Conservation (phyloP, 2,797 vertebrate genomes). For the Lagodon rhomboides region DNA sequence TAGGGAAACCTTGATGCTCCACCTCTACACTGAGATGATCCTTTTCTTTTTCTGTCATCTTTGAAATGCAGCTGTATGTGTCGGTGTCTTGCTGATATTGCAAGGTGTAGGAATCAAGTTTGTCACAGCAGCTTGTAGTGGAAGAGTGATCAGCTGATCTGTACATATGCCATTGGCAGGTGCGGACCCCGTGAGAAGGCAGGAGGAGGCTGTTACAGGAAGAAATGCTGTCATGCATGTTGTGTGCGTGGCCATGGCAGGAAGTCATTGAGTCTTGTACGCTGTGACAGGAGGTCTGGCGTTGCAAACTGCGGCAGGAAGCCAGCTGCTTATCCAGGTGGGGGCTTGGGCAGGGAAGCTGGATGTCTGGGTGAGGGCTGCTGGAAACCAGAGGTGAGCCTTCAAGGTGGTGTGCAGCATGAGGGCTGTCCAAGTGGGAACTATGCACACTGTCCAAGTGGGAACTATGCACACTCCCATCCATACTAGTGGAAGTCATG, state of each 20-base stretch:
- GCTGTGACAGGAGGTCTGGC: constrained; percentile 78
- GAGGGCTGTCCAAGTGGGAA: constrained; percentile 90
- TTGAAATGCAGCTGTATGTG: constrained; percentile 82
- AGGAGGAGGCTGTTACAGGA: constrained; percentile 72
- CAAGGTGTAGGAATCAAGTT: constrained; percentile 81
- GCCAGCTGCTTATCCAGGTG: constrained; percentile 70
- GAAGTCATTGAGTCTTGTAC: constrained; percentile 76
- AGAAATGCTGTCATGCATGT: constrained; percentile 69
- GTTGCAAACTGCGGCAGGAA: constrained; percentile 67
- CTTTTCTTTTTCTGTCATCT: constrained; percentile 83
- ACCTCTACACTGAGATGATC: constrained; percentile 84
- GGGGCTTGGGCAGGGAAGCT: constrained; percentile 72
- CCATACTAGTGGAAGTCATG: constrained; percentile 91
- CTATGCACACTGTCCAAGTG: constrained; percentile 90
- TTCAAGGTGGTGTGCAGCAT: constrained; percentile 86
- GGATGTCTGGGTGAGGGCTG: constrained; percentile 79
- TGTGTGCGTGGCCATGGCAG: constrained; percentile 71
- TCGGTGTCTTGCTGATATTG: constrained; percentile 80
- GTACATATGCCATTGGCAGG: constrained; percentile 85
- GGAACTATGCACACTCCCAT: constrained; percentile 89
- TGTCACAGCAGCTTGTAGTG: constrained; percentile 85
- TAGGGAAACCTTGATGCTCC: constrained; percentile 66
- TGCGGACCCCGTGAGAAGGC: constrained; percentile 66
- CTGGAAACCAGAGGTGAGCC: constrained; percentile 75
- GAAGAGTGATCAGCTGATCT: constrained; percentile 86